Evolutionary conservation across 92 coral and sea anemone species (phyloP).

Genomic region (Actinostola sp.): DNA sequence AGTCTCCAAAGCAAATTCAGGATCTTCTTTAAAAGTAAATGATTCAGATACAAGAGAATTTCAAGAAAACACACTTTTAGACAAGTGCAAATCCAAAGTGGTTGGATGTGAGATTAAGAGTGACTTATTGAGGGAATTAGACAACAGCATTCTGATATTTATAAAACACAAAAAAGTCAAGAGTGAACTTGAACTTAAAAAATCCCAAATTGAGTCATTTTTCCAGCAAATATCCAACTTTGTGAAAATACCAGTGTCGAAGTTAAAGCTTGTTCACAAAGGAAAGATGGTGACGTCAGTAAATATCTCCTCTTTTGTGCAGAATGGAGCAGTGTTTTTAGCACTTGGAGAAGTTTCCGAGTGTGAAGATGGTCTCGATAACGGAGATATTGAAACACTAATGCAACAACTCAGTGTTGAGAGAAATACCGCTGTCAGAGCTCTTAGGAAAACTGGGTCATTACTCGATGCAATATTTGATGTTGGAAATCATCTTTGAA

Average conservation of each 20-base stretch:
- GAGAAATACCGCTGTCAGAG: conserved; percentile 82
- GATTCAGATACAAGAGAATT: background rate
- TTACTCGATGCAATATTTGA: conserved; percentile 92
- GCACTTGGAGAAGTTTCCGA: conserved; percentile 94
- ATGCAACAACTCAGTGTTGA: conserved; percentile 83
- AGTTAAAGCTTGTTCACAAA: conserved; percentile 82
- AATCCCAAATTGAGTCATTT: conserved; percentile 16
- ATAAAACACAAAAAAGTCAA: conserved; percentile 79
- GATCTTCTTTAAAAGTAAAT: background rate
- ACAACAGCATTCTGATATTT: conserved; percentile 31
- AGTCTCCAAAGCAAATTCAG: no score
- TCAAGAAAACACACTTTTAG: background rate
- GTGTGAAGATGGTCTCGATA: conserved; percentile 82
- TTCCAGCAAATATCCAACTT: conserved; percentile 60
- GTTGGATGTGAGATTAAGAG: background rate
- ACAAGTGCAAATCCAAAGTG: background rate
- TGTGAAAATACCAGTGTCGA: conserved; percentile 66
- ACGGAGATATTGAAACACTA: conserved; percentile 76
- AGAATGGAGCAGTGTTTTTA: conserved; percentile 67
- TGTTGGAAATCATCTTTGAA: conserved; percentile 71
- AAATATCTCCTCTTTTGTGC: conserved; percentile 49
- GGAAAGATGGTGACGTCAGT: conserved; percentile 71
- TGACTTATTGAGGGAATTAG: background rate
- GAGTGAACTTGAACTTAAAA: conserved; percentile 44
- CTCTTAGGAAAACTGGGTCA: conserved; percentile 71